Percentiles rank a stretch among this genome's conserved stretches.
These are phyloP conservation scores for Epinephelus cyanopodus DNA, from an alignment of 2,113 vertebrate genomes.

Conservation along the genomic window DNA sequence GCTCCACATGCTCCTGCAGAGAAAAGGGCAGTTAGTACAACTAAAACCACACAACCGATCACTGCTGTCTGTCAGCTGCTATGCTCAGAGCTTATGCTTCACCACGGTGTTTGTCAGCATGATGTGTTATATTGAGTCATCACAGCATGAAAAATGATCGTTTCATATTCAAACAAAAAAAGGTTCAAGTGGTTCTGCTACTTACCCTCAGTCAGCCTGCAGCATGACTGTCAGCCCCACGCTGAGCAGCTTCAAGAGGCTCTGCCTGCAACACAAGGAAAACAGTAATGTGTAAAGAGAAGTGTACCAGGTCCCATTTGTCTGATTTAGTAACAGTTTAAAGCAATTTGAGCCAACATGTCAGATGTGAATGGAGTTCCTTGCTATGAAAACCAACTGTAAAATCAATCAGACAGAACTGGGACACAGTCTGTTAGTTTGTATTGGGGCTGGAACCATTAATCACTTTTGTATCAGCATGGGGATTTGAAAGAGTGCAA, in stretches of 20 bases:
- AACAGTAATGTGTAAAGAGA: background rate
- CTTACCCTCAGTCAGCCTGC: slow-evolving; percentile 13
- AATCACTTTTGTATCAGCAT: too few species aligned
- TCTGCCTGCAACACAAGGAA: background rate
- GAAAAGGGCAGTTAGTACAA: background rate
- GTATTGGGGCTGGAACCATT: too few species aligned
- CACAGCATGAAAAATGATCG: background rate
- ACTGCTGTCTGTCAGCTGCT: background rate
- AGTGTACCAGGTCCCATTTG: background rate
- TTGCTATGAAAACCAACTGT: too few species aligned
- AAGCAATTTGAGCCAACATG: background rate
- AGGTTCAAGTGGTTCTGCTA: fast-evolving
- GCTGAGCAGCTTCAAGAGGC: background rate
- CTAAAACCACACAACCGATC: fast-evolving
- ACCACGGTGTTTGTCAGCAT: slow-evolving; percentile 72
- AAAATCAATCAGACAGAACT: too few species aligned
- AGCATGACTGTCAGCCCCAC: background rate
- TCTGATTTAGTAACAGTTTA: too few species aligned
- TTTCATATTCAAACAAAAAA: background rate
- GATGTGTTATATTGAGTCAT: slow-evolving; percentile 72
- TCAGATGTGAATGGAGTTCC: too few species aligned
- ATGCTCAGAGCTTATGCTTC: slow-evolving; percentile 53
- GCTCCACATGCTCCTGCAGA: slow-evolving; percentile 3
- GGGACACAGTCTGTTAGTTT: too few species aligned
- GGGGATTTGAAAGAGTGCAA: too few species aligned